A percentile compares a stretch with the other conserved stretches of the same genome.
These are phyloP conservation scores for Dinoponera quadriceps DNA, from an alignment of 1,140 invertebrate species.

Conservation along the genomic window DNA sequence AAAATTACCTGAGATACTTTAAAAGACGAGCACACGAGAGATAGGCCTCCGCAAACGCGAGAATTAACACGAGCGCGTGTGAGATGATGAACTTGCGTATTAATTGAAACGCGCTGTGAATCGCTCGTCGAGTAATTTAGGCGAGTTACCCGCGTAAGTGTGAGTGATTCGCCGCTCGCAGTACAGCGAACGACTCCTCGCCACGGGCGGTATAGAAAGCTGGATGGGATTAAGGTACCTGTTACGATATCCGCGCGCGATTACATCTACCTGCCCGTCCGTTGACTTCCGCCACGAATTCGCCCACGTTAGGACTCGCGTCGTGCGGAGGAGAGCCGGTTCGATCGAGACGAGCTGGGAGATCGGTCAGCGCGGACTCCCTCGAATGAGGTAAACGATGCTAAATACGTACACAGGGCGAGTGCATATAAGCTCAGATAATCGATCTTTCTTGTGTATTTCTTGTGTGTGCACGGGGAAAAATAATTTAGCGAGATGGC, in stretches of 20 bases:
- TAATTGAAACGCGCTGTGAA: constrained; percentile 17
- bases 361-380: constrained; percentile 25
- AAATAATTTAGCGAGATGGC: no score
- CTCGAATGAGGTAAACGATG: not conserved
- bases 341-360: not conserved
- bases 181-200: constrained; percentile 32
- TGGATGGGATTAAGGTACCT: constrained; percentile 70
- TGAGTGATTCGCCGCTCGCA: constrained; percentile 22
- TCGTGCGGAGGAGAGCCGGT: not conserved
- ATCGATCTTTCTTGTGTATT: constrained; percentile 25
- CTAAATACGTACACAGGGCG: not conserved
- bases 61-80: not conserved
- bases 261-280: constrained; percentile 63
- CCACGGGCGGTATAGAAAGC: constrained; percentile 72
- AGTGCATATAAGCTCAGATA: not conserved
- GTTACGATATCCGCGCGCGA: constrained; percentile 68
- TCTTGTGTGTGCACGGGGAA: not conserved
- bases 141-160: not conserved
- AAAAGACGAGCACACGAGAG: not conserved
- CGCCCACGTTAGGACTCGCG: constrained; percentile 20
- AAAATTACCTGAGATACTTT: not conserved
- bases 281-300: constrained; percentile 68
- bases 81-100: not conserved
- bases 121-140: no score
- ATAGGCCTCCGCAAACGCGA: no score